Evolutionary conservation across 2,888 invertebrate species (phyloP).

Genomic region (Gastracanthus pulcherrimus): DNA sequence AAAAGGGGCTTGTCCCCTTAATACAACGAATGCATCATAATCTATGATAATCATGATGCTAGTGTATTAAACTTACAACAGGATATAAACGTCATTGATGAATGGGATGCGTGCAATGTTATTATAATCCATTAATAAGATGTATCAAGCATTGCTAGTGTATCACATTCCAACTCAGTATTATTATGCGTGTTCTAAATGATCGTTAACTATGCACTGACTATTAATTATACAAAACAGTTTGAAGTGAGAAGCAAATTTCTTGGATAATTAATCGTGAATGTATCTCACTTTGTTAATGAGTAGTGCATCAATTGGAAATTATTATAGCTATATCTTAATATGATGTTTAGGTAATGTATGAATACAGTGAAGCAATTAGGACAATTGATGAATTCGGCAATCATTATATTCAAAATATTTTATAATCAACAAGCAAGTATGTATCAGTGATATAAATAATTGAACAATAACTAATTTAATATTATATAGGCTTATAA

Average conservation of each 20-base stretch:
- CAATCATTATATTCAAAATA: too few species aligned
- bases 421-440: not conserved
- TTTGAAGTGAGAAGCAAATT: not conserved
- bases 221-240: conserved; percentile 18
- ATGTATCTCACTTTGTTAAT: not conserved
- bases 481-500: too few species aligned
- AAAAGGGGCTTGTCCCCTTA: too few species aligned
- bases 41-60: not conserved
- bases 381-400: conserved; percentile 15
- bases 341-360: conserved; percentile 6
- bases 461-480: too few species aligned
- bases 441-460: too few species aligned
- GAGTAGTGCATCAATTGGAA: not conserved
- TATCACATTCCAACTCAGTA: not conserved
- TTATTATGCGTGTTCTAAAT: not conserved
- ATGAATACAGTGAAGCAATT: not conserved
- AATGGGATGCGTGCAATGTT: not conserved
- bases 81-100: not conserved
- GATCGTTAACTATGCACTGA: not conserved
- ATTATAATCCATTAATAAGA: conserved; percentile 9
- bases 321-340: conserved; percentile 20
- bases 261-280: conserved; percentile 8
- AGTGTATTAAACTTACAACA: not conserved
- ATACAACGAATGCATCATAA: not conserved
- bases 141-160: not conserved